A percentile compares a stretch with the other conserved stretches of the same genome.
phyloP scores from a whole-genome alignment of 2,797 vertebrate genomes.

The Hippocampus kuda region DNA sequence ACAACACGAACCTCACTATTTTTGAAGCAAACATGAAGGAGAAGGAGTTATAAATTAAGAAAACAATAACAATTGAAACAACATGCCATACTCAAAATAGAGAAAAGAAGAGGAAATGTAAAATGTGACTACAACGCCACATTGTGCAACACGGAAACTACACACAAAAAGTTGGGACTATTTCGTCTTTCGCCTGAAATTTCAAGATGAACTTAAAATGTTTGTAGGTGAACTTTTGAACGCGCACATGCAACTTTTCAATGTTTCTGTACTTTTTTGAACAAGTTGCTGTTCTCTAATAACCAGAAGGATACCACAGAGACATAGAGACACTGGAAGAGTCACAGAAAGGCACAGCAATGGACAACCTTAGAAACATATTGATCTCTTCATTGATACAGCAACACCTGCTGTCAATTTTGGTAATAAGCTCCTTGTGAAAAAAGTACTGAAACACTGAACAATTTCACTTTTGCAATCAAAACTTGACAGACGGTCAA shows the following conservation, averaged over 20 bases:
- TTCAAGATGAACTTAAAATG: too few relatives aligned
- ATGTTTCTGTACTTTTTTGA: background rate
- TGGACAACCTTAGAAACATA: too few relatives aligned
- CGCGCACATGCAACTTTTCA: background rate
- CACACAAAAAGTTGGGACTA: background rate
- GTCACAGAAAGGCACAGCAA: too few relatives aligned
- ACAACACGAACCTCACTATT: background rate
- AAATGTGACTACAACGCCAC: slow-evolving; percentile 6
- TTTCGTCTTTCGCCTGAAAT: background rate
- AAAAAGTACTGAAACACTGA: too few relatives aligned
- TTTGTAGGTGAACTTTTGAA: background rate
- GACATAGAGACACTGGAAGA: too few relatives aligned
- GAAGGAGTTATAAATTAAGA: slow-evolving; percentile 1
- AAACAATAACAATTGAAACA: background rate
- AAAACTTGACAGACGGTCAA: too few relatives aligned
- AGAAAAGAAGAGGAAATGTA: background rate
- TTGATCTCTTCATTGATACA: too few relatives aligned
- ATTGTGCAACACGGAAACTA: background rate
- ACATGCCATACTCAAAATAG: background rate
- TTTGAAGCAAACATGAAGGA: background rate
- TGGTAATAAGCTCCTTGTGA: too few relatives aligned
- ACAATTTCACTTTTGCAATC: too few relatives aligned
- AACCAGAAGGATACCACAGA: background rate
- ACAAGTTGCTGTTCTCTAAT: background rate
- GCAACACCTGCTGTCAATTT: too few relatives aligned